phyloP scores from a whole-genome alignment of 2,888 invertebrate genomes.

The Pseudococcus longispinus region DNA sequence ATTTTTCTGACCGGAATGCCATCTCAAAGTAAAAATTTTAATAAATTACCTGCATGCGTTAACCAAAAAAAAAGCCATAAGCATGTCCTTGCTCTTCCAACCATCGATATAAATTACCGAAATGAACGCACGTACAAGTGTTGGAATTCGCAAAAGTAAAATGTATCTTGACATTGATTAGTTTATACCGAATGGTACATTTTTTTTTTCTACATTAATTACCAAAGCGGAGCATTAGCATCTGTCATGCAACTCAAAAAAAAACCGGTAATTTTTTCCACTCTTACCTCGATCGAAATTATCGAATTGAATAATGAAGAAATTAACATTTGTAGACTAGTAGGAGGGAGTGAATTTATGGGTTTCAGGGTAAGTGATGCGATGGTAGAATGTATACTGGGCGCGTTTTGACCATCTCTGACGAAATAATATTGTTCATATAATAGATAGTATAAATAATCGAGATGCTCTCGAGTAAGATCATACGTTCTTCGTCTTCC shows the following conservation, averaged over 20 bases:
- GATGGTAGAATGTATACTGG: slow-evolving; percentile 37
- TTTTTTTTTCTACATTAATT: slow-evolving; percentile 24
- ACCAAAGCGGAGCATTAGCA: slow-evolving; percentile 5
- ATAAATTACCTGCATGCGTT: not conserved
- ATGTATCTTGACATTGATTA: slow-evolving; percentile 24
- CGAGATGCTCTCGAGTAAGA: slow-evolving; percentile 21
- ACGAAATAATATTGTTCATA: slow-evolving; percentile 45
- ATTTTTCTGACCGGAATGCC: slow-evolving; percentile 7
- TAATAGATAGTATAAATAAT: slow-evolving; percentile 45
- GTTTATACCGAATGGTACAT: not conserved
- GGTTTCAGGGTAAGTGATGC: slow-evolving; percentile 44
- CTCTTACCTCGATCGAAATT: slow-evolving; percentile 41
- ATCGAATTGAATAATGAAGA: slow-evolving; percentile 39
- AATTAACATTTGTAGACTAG: slow-evolving; percentile 18
- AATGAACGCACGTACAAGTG: not conserved
- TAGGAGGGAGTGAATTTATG: slow-evolving; percentile 39
- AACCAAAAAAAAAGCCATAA: not conserved
- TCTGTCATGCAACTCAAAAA: slow-evolving; percentile 12
- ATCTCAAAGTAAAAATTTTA: slow-evolving; percentile 2
- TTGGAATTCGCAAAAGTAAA: not conserved
- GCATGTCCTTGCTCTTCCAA: slow-evolving; percentile 4
- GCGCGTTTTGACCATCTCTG: slow-evolving; percentile 50
- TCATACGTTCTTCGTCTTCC: slow-evolving; percentile 25
- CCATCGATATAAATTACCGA: slow-evolving; percentile 10
- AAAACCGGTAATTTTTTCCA: slow-evolving; percentile 37